Evolutionary conservation across 2,113 vertebrate species (phyloP).

Genomic region (Actinemys pallida): DNA sequence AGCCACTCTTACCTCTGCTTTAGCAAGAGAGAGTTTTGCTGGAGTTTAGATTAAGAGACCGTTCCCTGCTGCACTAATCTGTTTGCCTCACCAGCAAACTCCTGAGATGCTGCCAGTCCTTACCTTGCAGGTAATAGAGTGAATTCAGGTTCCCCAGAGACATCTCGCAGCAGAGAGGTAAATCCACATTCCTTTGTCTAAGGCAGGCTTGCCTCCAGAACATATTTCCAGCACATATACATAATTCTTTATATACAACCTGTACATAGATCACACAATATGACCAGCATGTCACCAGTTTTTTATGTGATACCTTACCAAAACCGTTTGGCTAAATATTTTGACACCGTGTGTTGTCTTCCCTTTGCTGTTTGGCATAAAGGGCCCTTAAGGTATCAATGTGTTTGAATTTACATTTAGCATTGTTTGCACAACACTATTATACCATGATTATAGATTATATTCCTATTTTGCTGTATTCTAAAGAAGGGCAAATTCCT

Average conservation of each 20-base stretch:
- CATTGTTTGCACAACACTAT: neutral
- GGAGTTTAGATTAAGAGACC: neutral
- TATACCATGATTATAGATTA: neutral
- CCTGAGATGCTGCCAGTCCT: neutral
- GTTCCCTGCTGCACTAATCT: neutral
- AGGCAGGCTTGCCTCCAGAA: neutral
- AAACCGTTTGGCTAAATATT: neutral
- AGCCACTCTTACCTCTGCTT: neutral
- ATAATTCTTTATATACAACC: neutral
- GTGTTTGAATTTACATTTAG: conserved; percentile 3
- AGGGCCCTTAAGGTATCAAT: neutral
- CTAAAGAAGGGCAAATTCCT: neutral
- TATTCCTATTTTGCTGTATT: neutral
- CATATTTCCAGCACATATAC: neutral
- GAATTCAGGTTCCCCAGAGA: neutral
- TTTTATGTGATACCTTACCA: neutral
- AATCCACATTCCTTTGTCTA: neutral
- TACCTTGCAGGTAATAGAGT: neutral
- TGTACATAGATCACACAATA: neutral
- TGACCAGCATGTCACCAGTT: neutral
- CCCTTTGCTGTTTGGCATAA: neutral
- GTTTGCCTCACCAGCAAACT: neutral
- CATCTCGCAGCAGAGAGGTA: neutral
- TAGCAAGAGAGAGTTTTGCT: neutral
- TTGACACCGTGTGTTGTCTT: neutral